phyloP scores from a whole-genome alignment of 2,113 vertebrate species.

The Rhynchomys soricoides region DNA sequence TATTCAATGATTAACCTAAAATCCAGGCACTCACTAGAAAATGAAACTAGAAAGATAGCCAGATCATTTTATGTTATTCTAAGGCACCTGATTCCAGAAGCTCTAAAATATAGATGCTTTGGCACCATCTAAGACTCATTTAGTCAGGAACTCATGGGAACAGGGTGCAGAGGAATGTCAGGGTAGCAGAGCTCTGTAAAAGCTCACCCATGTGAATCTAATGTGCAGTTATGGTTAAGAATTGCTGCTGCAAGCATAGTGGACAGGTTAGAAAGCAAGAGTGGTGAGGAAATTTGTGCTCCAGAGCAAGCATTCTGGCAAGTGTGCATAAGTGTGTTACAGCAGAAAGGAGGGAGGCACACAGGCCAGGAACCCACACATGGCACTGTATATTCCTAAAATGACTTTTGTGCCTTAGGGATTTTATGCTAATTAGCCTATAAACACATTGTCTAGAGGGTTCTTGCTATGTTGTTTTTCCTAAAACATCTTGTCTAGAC shows the following conservation, averaged over 20 bases:
- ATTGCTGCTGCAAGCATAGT: not conserved
- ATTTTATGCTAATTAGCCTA: not conserved
- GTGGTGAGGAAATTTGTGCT: not conserved
- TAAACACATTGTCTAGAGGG: not conserved
- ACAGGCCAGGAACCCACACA: not conserved
- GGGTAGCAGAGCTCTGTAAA: not conserved
- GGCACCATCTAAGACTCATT: not conserved
- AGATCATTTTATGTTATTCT: not conserved
- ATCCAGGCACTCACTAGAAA: not conserved
- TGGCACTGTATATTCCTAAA: not conserved
- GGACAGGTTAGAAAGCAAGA: constrained; percentile 23
- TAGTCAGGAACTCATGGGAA: not conserved
- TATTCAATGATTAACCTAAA: not conserved
- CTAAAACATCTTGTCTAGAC: not conserved
- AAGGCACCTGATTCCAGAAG: not conserved
- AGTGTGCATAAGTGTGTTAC: not conserved
- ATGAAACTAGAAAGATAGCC: not conserved
- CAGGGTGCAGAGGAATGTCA: not conserved
- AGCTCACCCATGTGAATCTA: not conserved
- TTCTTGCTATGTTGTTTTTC: not conserved
- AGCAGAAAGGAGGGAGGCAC: not conserved
- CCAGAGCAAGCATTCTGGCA: not conserved
- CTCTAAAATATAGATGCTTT: constrained; percentile 3
- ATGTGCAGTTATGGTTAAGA: not conserved
- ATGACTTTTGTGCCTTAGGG: not conserved